Base-by-base conservation (phyloP, 2,797 vertebrate genomes). In the Alectoris magna region DNA sequence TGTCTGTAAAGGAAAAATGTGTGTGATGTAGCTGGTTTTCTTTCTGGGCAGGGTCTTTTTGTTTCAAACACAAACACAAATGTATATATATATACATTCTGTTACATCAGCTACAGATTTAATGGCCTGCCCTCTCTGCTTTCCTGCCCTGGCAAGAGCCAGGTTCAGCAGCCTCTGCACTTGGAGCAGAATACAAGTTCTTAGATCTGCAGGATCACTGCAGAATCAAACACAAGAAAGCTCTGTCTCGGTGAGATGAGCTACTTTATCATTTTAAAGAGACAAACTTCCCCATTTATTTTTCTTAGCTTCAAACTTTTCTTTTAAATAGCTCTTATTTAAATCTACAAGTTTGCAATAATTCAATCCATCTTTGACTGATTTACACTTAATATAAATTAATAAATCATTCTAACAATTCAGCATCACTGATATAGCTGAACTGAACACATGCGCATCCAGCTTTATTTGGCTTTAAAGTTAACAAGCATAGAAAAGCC, bases 361-460 rank as follows among this genome's bases (percentile, higher is more conserved):
- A 92, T 89, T 83, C 46, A 81, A 62, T 74, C 58, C 21, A 17
- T n/a, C 77, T 90, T 82, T 79, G 38, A 39, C 68, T 17, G 64
- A 80, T 49, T 8, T 49, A 10, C 66, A 21, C 27, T 48, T 62
- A 23, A 23, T 58, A 49, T 39, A 27, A 60, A 75, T 87, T 83
- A 78, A 41, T 77, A 74, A 90, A 88, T 68, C 77, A 85, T 48
- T 74, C 49, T 77, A 59, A 31, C 55, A 31, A 77, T 59, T 95
- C 68, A 87, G 24, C 31, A 82, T 49, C n/a, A 73, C 44, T 23
- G 15, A 39, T 82, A 64, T 6, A 87, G n/a, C 39, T 76, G 71
- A 87, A 79, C 26, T 78, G 72, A 88, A 10, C 8, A 11, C 59
- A 60, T 31, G 22, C 51, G 64, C 10, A 73, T 41, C n/a, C 39